Conservation (phyloP, 2,113 vertebrate genomes). For the Picathartes gymnocephalus region DNA sequence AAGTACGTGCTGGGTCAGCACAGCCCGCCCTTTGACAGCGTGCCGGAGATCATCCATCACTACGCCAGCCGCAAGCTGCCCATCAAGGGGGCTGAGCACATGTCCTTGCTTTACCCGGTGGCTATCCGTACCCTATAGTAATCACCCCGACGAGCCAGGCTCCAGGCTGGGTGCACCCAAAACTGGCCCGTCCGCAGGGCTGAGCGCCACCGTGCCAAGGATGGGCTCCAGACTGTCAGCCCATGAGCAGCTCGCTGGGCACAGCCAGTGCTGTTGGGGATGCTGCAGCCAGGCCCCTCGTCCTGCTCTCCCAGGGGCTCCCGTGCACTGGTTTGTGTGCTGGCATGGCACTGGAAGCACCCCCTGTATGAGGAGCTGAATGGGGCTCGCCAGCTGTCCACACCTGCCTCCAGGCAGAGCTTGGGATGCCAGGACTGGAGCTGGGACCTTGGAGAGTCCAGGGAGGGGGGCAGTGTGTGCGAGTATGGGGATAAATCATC, state of each 20-base stretch:
- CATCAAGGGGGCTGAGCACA: conserved; percentile 97
- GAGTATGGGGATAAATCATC: background rate
- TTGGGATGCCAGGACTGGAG: background rate
- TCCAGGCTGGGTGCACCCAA: background rate
- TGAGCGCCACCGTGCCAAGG: background rate
- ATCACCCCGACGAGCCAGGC: background rate
- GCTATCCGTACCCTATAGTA: conserved; percentile 92
- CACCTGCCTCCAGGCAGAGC: background rate
- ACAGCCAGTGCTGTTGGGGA: background rate
- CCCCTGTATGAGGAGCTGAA: background rate
- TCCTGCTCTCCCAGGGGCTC: background rate
- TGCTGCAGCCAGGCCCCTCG: background rate
- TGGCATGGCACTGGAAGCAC: background rate
- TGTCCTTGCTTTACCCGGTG: conserved; percentile 97
- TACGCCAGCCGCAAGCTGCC: conserved; percentile 97
- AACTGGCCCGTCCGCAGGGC: background rate
- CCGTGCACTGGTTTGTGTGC: background rate
- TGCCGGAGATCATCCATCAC: conserved; percentile 95
- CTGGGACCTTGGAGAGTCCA: background rate
- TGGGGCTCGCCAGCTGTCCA: background rate
- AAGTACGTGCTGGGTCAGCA: conserved; percentile 97
- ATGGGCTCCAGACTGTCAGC: background rate
- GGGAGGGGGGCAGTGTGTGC: background rate
- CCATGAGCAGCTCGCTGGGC: background rate
- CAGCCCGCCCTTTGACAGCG: conserved; percentile 93